Evolutionary conservation across 2,113 vertebrate species (phyloP), one percentile per base, ranked within the genome.

Genomic region (rabbit (Oryctolagus cuniculus)): DNA sequence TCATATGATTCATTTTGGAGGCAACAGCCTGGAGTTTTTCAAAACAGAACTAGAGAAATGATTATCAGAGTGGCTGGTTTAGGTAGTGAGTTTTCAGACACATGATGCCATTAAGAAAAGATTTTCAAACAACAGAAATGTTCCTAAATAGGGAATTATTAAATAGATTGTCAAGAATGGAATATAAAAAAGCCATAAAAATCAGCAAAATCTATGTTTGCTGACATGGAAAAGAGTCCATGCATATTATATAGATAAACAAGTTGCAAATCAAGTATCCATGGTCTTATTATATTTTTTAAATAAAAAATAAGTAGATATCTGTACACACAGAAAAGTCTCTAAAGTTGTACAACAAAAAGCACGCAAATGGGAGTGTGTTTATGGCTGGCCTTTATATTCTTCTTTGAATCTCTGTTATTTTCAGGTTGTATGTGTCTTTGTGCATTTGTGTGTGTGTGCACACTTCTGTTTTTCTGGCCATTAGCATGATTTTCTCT

Each of bases 311-410:
- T 80, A 94, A 29, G 3, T 55, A 24, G 34, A 64, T 81, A 34
- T 19, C 87, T 91, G 6, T 49, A 53, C 27, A 25, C 86, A 82
- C 87, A 19, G 15, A 63, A 87, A 64, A 0, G 9, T 36, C 6
- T 58, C 36, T 94, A 49, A 92, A 78, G 1, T 78, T 36, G 7
- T 64, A 66, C 6, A 17, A 64, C 1, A 19, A 90, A 89, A 79
- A 44, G n/a, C 66, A 81, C 86, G 91, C 13, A 89, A 81, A 73
- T 36, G 11, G 7, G 12, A 1, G 2, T 10, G 24, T 87, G 9
- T 61, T 93, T 91, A 38, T 73, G 25, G 70, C 12, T 58, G 17
- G 81, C 36, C 94, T 95, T 91, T 70, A 74, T 70, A 88, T 92
- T 89, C 29, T 78, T 86, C 79, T 93, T 88, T 81, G 51, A 93